Base-by-base conservation (phyloP, 2,888 invertebrate genomes). In the Podotricha telesiphe region DNA sequence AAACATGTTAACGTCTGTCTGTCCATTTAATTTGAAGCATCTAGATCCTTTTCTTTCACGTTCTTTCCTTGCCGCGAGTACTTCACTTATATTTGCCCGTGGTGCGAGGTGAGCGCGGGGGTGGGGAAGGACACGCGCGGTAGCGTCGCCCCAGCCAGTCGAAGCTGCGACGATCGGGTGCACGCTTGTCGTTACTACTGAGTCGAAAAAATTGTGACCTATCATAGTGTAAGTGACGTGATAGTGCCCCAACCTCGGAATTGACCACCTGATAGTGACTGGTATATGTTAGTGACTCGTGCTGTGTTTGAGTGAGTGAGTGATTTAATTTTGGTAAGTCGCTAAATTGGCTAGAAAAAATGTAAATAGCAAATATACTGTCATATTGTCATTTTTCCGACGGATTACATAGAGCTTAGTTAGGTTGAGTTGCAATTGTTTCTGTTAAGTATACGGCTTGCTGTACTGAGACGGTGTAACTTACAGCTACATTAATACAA, bases 61-160 rank as follows among this genome's bases (percentile, higher is more conserved):
- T 85, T 87, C 85, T 84, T 82, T 87, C 87, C 88, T 89, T 88
- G 86, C 86, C 84, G 87, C 86, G 87, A 87, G 86, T 89, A 92
- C 89, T 91, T 91, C 91, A 92, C 91, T 91, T 92, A 91, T 91
- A 92, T 91, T 92, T 91, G 89, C 84, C 87, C 85, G 87, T 86
- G 85, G 82, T 80, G 83, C 79, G 90, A 89, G 91, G 90, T 89
- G 80, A 85, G 84, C 79, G 85, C 84, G 80, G 78, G 69, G 80
- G 80, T 85, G 84, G 79, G 79, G 79, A 80, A 86, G 86, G 85
- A 83, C 92, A 86, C 88, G 92, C 92, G 92, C 92, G 89, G 82
- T 92, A 83, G 87, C 79, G 89, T 81, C 89, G 84, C 89, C 92
- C 92, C 88, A 88, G 91, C 90, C 92, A 92, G 92, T 93, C 83